A percentile compares a stretch with the other conserved stretches of the same genome.
Evolutionary conservation across 2,797 vertebrate species (phyloP).

Genomic region (Pachyuromys duprasi): DNA sequence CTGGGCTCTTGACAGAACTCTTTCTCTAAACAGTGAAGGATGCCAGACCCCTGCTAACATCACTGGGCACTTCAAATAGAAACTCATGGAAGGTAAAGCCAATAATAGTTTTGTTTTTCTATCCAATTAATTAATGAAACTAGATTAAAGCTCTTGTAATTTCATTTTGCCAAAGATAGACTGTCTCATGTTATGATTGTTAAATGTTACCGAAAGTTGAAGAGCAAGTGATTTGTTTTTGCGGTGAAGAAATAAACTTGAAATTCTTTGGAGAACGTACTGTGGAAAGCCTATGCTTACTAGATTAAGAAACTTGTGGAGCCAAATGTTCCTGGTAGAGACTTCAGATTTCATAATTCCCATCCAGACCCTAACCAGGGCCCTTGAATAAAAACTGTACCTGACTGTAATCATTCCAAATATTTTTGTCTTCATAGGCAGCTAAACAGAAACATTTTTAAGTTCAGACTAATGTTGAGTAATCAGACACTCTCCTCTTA

Average conservation of each 20-base stretch:
- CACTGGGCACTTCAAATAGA: background rate
- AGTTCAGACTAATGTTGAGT: background rate
- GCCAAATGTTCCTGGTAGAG: background rate
- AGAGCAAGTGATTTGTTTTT: slow-evolving; percentile 29
- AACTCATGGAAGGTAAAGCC: background rate
- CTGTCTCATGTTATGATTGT: background rate
- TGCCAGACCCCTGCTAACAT: background rate
- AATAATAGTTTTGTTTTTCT: background rate
- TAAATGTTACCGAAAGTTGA: slow-evolving; percentile 32
- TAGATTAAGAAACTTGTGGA: slow-evolving; percentile 14
- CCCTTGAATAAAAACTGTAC: background rate
- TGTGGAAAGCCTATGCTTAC: slow-evolving; percentile 12
- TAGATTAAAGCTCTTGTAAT: slow-evolving; percentile 38
- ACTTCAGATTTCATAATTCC: background rate
- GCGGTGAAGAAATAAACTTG: background rate
- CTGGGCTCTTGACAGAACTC: background rate
- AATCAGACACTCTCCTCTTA: background rate
- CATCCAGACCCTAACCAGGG: background rate
- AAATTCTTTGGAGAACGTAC: background rate
- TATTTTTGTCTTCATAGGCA: background rate
- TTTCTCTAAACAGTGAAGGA: background rate
- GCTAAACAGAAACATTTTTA: background rate
- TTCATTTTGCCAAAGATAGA: slow-evolving; percentile 44
- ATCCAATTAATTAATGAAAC: background rate
- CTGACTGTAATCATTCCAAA: background rate